Base-by-base conservation (phyloP, 2,888 invertebrate genomes). In the Clunio marinus region DNA sequence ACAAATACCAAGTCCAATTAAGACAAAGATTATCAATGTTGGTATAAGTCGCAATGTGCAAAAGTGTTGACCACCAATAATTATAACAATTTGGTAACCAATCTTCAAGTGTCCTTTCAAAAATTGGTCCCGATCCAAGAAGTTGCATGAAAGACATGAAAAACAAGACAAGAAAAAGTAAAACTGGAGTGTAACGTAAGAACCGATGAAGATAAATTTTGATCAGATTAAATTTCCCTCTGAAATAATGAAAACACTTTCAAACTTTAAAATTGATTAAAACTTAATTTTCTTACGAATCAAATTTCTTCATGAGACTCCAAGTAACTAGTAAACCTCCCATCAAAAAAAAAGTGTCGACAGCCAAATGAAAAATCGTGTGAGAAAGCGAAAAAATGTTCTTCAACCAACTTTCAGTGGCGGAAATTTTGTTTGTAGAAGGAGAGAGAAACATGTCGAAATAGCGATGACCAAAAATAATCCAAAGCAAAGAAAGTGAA, bases 401-500 rank as follows among this genome's bases (percentile, higher is more conserved):
- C 13, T 20, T 2, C 2, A 57, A n/a, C 57, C 57, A 57, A 24
- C 25, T 27, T 3, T 57, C 57, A 7, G 20, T 27, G 13, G 57
- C 57, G 10, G 25, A 24, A 13, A 13, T 27, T 57, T 5, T 2
- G n/a, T 57, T 57, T n/a, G 15, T 2, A 5, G 57, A 15, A 5
- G 57, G 57, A 13, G 57, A 5, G 7, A 4, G 5, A 15, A 57
- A 57, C 27, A 27, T 57, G 10, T 57, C 57, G 15, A 57, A 57
- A 27, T 4, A 57, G 13, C 57, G 57, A 66, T 82, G 82, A 0
- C 78, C 80, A 28, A 78, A 75, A 2, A 82, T 75, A 20, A 82
- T 77, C 82, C 82, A 82, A 75, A 80, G 75, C 76, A 80, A 80
- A 65, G 80, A 80, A 41, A 81, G 74, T 69, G 77, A 76, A 41